A percentile compares a stretch with the other conserved stretches of the same genome.
Evolutionary conservation across 1,140 invertebrate species (phyloP).

Genomic region (Hormaphis cornu): DNA sequence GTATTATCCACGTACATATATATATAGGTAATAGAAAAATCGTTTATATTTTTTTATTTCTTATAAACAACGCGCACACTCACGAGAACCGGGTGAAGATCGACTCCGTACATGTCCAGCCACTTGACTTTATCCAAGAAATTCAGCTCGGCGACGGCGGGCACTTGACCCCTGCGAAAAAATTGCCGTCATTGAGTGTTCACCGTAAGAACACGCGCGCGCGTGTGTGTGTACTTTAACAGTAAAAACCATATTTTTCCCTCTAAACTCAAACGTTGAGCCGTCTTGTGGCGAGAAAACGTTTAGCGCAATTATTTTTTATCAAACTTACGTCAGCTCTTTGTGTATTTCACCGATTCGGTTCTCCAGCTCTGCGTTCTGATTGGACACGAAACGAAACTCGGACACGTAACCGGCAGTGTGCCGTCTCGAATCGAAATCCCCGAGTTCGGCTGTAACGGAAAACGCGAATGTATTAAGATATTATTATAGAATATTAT

Average conservation of each 20-base stretch:
- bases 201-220: not conserved
- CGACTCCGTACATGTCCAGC: slow-evolving; percentile 75
- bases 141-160: slow-evolving; percentile 60
- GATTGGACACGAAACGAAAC: slow-evolving; percentile 89
- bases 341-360: slow-evolving; percentile 83
- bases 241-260: not conserved
- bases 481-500: too few species aligned
- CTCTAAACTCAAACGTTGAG: too few species aligned
- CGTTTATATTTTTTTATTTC: too few species aligned
- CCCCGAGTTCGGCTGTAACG: slow-evolving; percentile 86
- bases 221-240: not conserved
- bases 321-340: slow-evolving; percentile 59
- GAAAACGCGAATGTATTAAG: slow-evolving; percentile 18
- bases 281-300: not conserved
- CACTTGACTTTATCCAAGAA: slow-evolving; percentile 73
- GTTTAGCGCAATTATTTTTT: not conserved
- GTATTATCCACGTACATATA: too few species aligned
- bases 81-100: slow-evolving; percentile 68
- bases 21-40: too few species aligned
- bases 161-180: slow-evolving; percentile 57
- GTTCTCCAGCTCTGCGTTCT: slow-evolving; percentile 81
- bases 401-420: slow-evolving; percentile 88
- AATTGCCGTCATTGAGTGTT: slow-evolving; percentile 32
- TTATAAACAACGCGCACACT: slow-evolving; percentile 41
- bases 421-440: slow-evolving; percentile 86